Conservation (phyloP, 2,888 invertebrate species). For the Nymphalis urticae region DNA sequence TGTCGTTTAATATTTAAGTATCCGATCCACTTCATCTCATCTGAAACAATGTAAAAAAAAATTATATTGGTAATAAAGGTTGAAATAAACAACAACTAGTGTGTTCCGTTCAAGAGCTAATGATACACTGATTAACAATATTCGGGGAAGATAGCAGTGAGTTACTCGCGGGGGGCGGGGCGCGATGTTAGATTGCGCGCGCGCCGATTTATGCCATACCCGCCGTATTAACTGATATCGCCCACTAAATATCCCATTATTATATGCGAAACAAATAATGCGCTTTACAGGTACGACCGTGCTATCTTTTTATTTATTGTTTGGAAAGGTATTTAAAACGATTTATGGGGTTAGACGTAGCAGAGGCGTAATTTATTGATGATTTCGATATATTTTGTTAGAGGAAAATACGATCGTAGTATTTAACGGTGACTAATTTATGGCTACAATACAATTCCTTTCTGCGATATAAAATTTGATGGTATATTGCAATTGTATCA, state of each 20-base stretch:
- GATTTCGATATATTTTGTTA: conserved; percentile 26
- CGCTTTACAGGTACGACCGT: conserved; percentile 55
- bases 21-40: no score
- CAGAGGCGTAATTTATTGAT: conserved; percentile 25
- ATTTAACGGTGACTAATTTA: conserved; percentile 17
- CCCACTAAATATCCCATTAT: conserved; percentile 80
- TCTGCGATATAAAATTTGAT: not conserved
- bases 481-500: not conserved
- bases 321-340: conserved; percentile 62
- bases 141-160: conserved; percentile 79
- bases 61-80: not conserved
- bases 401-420: conserved; percentile 26
- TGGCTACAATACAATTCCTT: not conserved
- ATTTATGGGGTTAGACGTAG: conserved; percentile 37
- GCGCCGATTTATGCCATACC: conserved; percentile 76
- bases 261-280: conserved; percentile 78
- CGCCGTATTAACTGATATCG: conserved; percentile 79
- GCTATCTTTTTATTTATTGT: conserved; percentile 64
- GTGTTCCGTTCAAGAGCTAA: conserved; percentile 63
- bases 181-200: conserved; percentile 74
- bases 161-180: conserved; percentile 71
- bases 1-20: no score
- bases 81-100: conserved; percentile 43
- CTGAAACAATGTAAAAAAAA: not conserved
- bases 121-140: conserved; percentile 82